Evolutionary conservation across 2,797 vertebrate species (phyloP), one percentile per base, ranked within the genome.

Genomic region (Triplophysa bombifrons): DNA sequence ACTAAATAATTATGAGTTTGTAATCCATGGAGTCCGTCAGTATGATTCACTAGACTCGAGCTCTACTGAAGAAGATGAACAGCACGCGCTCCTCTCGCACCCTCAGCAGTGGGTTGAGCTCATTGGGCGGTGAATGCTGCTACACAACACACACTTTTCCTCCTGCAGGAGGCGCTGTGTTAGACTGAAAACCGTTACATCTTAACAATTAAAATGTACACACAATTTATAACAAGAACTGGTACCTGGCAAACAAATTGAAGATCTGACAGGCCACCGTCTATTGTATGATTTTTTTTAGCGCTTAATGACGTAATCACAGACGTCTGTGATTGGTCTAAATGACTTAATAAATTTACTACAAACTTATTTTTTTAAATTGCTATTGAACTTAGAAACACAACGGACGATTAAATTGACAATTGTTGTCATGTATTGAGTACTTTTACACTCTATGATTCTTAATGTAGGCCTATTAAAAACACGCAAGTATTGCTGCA

Each of bases 21-120:
- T 80, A 80, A 76, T 80, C 82, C 82, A 76, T 64, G 27, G 78
- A 64, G 71, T 82, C 53, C 41, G 61, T 48, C 8, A 46, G 44
- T 41, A 3, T n/a, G n/a, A 22, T 50, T 51, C 53, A 63, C 74
- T 30, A 8, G 3, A n/a, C 55, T 63, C 64, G 46, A 67, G 78
- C 44, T 74, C 25, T 65, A 51, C 17, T 58, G 58, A 71, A 65
- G 68, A 64, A 65, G 68, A 64, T 64, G 27, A 64, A 27, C 25
- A 7, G 22, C 50, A 44, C 60, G 60, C 48, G 77, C 60, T 46
- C 46, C 41, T 19, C 64, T 22, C 79, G 48, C 65, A 55, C 72
- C 48, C 60, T 48, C 73, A 64, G 55, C 69, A 68, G 69, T 58
- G 79, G 55, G 72, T 11, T 19, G 48, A 69, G 34, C 22, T 67